Evolutionary conservation across 2,888 invertebrate genomes (phyloP).

Genomic region (Ferdinandea cuprea): DNA sequence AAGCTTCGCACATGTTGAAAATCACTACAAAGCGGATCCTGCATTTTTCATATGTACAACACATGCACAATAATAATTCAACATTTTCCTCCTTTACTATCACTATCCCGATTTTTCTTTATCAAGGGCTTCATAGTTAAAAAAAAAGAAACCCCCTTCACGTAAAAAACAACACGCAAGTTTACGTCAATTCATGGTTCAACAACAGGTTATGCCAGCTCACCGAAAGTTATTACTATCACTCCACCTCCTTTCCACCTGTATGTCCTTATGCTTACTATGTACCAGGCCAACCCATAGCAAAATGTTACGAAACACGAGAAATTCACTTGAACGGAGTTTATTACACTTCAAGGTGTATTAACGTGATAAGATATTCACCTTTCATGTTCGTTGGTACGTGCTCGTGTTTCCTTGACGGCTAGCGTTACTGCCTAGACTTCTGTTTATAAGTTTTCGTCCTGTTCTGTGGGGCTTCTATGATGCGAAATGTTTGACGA

Average conservation of each 20-base stretch:
- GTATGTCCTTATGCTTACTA: conserved; percentile 36
- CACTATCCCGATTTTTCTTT: too few relatives aligned
- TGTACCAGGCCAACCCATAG: neutral
- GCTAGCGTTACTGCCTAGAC: conserved; percentile 9
- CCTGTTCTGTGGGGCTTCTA: neutral
- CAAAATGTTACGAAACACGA: conserved; percentile 46
- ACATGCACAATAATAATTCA: too few relatives aligned
- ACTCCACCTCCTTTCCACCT: conserved; percentile 28
- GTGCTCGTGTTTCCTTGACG: conserved; percentile 51
- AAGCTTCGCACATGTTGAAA: too few relatives aligned
- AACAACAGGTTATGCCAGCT: conserved; percentile 28
- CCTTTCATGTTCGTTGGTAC: conserved; percentile 68
- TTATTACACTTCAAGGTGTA: conserved; percentile 74
- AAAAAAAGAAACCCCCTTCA: neutral
- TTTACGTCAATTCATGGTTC: conserved; percentile 9
- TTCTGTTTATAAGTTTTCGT: neutral
- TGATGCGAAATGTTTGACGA: conserved; percentile 8
- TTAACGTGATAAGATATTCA: conserved; percentile 74
- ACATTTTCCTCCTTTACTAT: too few relatives aligned
- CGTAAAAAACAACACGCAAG: neutral
- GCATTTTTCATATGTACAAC: too few relatives aligned
- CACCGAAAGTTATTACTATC: conserved; percentile 22
- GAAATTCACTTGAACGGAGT: conserved; percentile 68
- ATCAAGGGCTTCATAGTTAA: too few relatives aligned
- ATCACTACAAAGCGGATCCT: too few relatives aligned